These are phyloP conservation scores for Chymomyza fuscimana DNA, from an alignment of 2,888 invertebrate genomes.

Conservation along the genomic window DNA sequence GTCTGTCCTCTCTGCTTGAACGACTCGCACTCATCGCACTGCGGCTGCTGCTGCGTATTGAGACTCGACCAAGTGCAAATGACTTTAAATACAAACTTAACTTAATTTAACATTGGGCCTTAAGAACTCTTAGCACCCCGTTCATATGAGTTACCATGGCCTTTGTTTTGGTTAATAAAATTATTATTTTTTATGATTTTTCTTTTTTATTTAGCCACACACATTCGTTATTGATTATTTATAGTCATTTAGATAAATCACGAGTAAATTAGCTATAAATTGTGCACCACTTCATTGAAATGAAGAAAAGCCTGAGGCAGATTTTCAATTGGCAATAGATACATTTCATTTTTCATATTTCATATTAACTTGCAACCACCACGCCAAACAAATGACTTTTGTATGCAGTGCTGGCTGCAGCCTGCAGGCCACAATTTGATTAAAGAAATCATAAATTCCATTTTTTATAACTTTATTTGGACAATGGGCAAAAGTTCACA, in stretches of 20 bases:
- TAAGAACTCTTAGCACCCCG: neutral
- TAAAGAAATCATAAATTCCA: conserved; percentile 59
- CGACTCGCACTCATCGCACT: neutral
- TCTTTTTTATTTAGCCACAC: neutral
- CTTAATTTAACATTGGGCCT: neutral
- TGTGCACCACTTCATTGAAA: conserved; percentile 25
- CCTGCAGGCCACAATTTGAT: conserved; percentile 25
- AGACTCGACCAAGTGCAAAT: neutral
- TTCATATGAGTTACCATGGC: neutral
- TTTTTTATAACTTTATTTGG: conserved; percentile 62
- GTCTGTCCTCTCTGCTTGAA: neutral
- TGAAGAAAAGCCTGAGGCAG: conserved; percentile 52
- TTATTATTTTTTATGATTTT: neutral
- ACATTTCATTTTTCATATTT: conserved; percentile 56
- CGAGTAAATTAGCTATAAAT: conserved; percentile 68
- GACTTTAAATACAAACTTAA: conserved; percentile 2
- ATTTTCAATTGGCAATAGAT: conserved; percentile 40
- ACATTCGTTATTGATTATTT: conserved; percentile 41
- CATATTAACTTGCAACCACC: conserved; percentile 5
- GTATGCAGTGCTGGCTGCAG: neutral
- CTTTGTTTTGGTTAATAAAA: neutral
- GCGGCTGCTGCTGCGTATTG: neutral
- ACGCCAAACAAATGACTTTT: conserved; percentile 24
- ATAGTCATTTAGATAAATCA: conserved; percentile 66
- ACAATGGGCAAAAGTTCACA: conserved; percentile 30